A percentile compares a stretch with the other conserved stretches of the same genome.
Evolutionary conservation across 1,140 invertebrate species (phyloP).

Genomic region (Drosophila ironensis): DNA sequence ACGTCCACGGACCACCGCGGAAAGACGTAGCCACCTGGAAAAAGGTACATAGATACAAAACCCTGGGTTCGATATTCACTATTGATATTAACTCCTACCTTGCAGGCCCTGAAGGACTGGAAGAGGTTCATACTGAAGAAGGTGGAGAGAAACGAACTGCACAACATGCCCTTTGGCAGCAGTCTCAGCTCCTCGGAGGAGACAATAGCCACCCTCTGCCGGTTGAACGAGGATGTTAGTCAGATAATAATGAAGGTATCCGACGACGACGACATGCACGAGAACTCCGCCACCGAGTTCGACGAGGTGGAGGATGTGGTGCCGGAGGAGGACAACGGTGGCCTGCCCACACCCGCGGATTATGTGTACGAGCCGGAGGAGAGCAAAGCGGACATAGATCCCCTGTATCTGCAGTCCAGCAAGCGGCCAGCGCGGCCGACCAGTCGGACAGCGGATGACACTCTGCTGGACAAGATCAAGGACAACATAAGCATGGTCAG

Average conservation of each 20-base stretch:
- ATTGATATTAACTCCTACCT: too few species aligned
- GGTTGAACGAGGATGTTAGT: slow-evolving; percentile 58
- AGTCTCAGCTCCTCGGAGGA: slow-evolving; percentile 59
- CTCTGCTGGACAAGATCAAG: slow-evolving; percentile 40
- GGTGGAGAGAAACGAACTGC: slow-evolving; percentile 66
- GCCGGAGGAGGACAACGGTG: slow-evolving; percentile 51
- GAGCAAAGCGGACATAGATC: slow-evolving; percentile 50
- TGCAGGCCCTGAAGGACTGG: slow-evolving; percentile 65
- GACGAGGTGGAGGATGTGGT: slow-evolving; percentile 68
- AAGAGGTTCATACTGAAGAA: slow-evolving; percentile 66
- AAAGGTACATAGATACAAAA: too few species aligned
- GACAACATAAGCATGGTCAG: slow-evolving; percentile 29
- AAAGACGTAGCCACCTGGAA: slow-evolving; percentile 64
- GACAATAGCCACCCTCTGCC: slow-evolving; percentile 60
- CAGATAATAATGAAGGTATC: slow-evolving; percentile 63
- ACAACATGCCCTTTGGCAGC: slow-evolving; percentile 54
- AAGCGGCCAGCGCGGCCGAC: slow-evolving; percentile 19
- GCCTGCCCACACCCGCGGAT: slow-evolving; percentile 41
- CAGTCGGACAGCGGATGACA: slow-evolving; percentile 19
- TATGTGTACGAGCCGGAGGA: slow-evolving; percentile 59
- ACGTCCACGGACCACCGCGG: slow-evolving; percentile 47
- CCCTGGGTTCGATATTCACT: too few species aligned
- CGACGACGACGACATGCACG: slow-evolving; percentile 61
- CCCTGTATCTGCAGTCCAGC: slow-evolving; percentile 49
- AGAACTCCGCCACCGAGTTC: slow-evolving; percentile 44